These are phyloP conservation scores for Fratercula arctica DNA, from an alignment of 2,797 vertebrate species.

Conservation along the genomic window DNA sequence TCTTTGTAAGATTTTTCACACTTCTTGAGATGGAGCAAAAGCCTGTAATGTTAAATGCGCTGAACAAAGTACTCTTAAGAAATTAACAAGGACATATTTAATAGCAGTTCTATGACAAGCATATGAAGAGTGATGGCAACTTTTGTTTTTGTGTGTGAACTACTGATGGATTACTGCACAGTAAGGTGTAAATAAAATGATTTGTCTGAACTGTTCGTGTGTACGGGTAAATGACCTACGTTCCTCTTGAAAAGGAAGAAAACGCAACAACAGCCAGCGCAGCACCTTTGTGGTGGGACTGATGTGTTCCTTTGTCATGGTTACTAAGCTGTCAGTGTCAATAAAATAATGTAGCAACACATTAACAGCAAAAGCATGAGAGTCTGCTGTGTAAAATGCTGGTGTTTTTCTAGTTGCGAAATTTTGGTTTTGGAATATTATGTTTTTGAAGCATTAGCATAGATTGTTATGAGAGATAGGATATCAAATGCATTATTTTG, in stretches of 20 bases:
- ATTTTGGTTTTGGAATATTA: background rate
- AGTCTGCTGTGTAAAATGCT: background rate
- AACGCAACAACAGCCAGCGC: background rate
- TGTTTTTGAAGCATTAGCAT: background rate
- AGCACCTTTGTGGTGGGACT: background rate
- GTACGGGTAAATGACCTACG: background rate
- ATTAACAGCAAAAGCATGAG: background rate
- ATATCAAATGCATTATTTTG: background rate
- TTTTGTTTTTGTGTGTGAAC: background rate
- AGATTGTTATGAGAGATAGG: background rate
- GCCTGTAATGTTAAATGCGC: background rate
- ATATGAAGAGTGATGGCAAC: background rate
- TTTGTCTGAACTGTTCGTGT: background rate
- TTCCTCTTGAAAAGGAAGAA: background rate
- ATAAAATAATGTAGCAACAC: background rate
- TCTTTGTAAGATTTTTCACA: background rate
- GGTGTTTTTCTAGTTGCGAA: background rate
- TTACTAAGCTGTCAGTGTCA: background rate
- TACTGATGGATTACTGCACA: background rate
- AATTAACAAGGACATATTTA: background rate
- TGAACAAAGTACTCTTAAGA: background rate
- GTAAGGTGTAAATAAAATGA: background rate
- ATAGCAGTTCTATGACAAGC: background rate
- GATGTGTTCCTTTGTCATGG: background rate
- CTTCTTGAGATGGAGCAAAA: background rate